Conservation (phyloP, 2,797 vertebrate species). For the Rhinoraja longicauda region DNA sequence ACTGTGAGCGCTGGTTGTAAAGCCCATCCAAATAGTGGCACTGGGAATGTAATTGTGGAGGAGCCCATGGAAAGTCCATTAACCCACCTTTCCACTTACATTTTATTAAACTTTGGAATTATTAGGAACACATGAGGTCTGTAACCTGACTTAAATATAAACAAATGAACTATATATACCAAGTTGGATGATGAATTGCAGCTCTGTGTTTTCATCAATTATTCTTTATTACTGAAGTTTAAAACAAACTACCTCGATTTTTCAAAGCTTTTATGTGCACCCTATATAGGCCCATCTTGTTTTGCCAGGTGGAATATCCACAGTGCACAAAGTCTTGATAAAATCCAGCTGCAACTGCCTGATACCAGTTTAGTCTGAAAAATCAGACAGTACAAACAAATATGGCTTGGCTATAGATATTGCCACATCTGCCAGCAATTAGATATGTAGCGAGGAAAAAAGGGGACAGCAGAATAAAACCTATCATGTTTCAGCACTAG, state of each 20-base stretch:
- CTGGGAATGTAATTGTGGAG: not conserved
- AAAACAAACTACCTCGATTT: constrained; percentile 42
- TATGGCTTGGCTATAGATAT: constrained; percentile 64
- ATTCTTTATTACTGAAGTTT: constrained; percentile 49
- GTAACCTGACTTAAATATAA: constrained; percentile 14
- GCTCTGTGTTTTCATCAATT: constrained; percentile 49
- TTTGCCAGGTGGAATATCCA: constrained; percentile 83
- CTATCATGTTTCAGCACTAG: constrained; percentile 68
- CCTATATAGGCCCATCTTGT: constrained; percentile 71
- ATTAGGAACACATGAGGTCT: constrained; percentile 39
- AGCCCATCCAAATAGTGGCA: not conserved
- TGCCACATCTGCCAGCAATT: constrained; percentile 84
- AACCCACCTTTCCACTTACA: constrained; percentile 9
- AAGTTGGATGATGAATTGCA: constrained; percentile 50
- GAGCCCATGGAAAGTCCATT: not conserved
- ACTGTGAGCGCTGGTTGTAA: not conserved
- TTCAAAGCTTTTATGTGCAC: constrained; percentile 64
- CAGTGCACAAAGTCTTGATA: constrained; percentile 68
- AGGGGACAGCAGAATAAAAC: constrained; percentile 58
- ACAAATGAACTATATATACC: constrained; percentile 35
- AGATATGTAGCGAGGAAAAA: constrained; percentile 63
- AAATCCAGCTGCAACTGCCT: constrained; percentile 75
- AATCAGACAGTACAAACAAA: constrained; percentile 91
- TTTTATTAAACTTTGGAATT: constrained; percentile 6
- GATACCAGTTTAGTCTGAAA: constrained; percentile 78